A percentile compares a stretch with the other conserved stretches of the same genome.
Conservation (phyloP, 2,888 invertebrate genomes). For the Drosophila algonquin region DNA sequence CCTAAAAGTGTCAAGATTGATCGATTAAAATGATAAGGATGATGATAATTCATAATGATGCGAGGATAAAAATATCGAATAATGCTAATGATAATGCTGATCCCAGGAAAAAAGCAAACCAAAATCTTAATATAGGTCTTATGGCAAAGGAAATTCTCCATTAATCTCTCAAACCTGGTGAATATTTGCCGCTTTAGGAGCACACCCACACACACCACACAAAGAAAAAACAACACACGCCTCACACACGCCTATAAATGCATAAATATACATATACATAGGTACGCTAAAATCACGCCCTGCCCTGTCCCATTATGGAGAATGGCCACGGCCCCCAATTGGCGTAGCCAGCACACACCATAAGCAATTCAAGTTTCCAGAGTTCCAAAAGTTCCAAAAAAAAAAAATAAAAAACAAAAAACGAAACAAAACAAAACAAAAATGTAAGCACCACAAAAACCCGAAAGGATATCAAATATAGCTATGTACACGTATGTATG, state of each 20-base stretch:
- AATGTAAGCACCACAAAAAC: slow-evolving; percentile 57
- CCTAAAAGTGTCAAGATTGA: slow-evolving; percentile 59
- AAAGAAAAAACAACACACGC: slow-evolving; percentile 7
- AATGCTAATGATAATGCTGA: neutral
- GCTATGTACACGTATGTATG: slow-evolving; percentile 57
- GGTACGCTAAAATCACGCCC: slow-evolving; percentile 52
- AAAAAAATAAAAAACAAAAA: slow-evolving; percentile 11
- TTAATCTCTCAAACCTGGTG: slow-evolving; percentile 36
- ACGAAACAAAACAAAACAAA: slow-evolving; percentile 21
- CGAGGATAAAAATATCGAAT: neutral
- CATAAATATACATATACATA: slow-evolving; percentile 23
- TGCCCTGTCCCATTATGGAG: slow-evolving; percentile 5
- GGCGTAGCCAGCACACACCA: slow-evolving; percentile 73
- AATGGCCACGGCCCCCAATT: slow-evolving; percentile 35
- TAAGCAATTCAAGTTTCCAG: slow-evolving; percentile 63
- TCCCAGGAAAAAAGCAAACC: neutral
- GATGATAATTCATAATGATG: neutral
- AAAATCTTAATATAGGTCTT: neutral
- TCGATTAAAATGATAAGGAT: slow-evolving; percentile 39
- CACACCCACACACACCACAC: slow-evolving; percentile 38
- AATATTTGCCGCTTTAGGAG: slow-evolving; percentile 59
- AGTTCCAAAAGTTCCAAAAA: slow-evolving; percentile 23
- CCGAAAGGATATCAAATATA: slow-evolving; percentile 71
- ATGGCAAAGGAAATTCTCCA: slow-evolving; percentile 32
- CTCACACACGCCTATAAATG: slow-evolving; percentile 5